Percentiles rank a stretch among this genome's conserved stretches.
These are phyloP conservation scores for Halyomorpha halys DNA, from an alignment of 1,140 invertebrate genomes.

Conservation along the genomic window DNA sequence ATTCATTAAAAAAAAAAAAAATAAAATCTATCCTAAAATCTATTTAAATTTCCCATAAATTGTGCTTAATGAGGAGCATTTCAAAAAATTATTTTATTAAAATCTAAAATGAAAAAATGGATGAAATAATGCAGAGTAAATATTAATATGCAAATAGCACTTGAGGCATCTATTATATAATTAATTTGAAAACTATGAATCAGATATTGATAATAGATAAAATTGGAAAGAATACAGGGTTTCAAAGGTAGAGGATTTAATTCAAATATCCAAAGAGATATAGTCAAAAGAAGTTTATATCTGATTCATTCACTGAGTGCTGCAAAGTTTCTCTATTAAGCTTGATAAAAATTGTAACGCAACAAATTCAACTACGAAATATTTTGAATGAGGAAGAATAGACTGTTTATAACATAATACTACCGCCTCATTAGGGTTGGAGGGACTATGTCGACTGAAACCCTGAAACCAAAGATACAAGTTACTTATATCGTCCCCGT, in stretches of 20 bases:
- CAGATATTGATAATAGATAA: constrained; percentile 11
- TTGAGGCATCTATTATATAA: constrained; percentile 11
- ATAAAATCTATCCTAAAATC: constrained; percentile 1
- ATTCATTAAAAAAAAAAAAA: neutral
- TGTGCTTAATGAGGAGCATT: constrained; percentile 5
- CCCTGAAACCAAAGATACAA: constrained; percentile 44
- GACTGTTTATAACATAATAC: constrained; percentile 38
- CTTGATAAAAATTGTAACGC: constrained; percentile 22
- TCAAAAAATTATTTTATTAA: constrained; percentile 2
- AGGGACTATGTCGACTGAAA: constrained; percentile 54
- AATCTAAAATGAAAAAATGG: constrained; percentile 7
- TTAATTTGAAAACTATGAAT: constrained; percentile 19
- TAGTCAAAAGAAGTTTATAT: constrained; percentile 5
- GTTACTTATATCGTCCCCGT: constrained; percentile 2
- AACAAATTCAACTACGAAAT: constrained; percentile 29
- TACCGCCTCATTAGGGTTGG: constrained; percentile 41
- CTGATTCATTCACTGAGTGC: constrained; percentile 23
- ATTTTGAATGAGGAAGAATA: constrained; percentile 35
- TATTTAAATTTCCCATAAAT: neutral
- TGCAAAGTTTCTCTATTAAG: constrained; percentile 21
- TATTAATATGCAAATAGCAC: constrained; percentile 12
- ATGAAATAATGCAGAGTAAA: constrained; percentile 13
- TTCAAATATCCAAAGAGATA: too few species aligned
- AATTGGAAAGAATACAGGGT: constrained; percentile 4
- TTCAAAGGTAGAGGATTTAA: neutral